These are phyloP conservation scores for Patagioenas fasciata DNA, from an alignment of 2,113 vertebrate genomes.

Conservation along the genomic window DNA sequence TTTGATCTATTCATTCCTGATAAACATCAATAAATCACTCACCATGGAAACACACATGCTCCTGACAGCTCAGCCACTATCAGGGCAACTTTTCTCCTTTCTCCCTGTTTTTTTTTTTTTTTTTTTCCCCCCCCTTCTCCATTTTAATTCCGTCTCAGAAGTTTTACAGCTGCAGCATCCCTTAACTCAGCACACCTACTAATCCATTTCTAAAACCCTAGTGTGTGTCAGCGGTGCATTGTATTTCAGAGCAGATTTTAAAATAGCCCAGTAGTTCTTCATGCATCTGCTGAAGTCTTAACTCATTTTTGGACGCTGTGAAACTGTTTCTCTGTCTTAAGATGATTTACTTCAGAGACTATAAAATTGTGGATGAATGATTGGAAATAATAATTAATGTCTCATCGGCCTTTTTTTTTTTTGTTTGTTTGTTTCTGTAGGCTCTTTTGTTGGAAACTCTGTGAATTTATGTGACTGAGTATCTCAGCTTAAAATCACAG, in stretches of 20 bases:
- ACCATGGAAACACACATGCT: slow-evolving; percentile 91
- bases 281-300: slow-evolving; percentile 60
- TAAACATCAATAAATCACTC: slow-evolving; percentile 94
- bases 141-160: slow-evolving; percentile 82
- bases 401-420: background rate
- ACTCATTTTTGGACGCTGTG: slow-evolving; percentile 56
- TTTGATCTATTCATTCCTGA: slow-evolving; percentile 93
- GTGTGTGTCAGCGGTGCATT: slow-evolving; percentile 68
- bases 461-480: slow-evolving; percentile 7
- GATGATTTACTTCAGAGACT: slow-evolving; percentile 45
- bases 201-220: slow-evolving; percentile 70
- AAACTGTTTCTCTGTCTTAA: slow-evolving; percentile 35
- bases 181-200: slow-evolving; percentile 75
- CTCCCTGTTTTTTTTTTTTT: slow-evolving; percentile 37
- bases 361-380: background rate
- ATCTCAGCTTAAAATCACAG: background rate
- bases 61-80: slow-evolving; percentile 83
- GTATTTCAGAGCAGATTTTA: slow-evolving; percentile 63
- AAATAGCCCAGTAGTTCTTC: slow-evolving; percentile 50
- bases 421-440: background rate
- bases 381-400: slow-evolving; percentile 39
- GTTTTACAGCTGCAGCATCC: slow-evolving; percentile 82
- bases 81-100: slow-evolving; percentile 82
- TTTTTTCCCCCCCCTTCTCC: slow-evolving; percentile 61
- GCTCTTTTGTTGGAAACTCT: slow-evolving; percentile 22